Evolutionary conservation across 2,888 invertebrate genomes (phyloP).

Genomic region (Corbicula japonica): DNA sequence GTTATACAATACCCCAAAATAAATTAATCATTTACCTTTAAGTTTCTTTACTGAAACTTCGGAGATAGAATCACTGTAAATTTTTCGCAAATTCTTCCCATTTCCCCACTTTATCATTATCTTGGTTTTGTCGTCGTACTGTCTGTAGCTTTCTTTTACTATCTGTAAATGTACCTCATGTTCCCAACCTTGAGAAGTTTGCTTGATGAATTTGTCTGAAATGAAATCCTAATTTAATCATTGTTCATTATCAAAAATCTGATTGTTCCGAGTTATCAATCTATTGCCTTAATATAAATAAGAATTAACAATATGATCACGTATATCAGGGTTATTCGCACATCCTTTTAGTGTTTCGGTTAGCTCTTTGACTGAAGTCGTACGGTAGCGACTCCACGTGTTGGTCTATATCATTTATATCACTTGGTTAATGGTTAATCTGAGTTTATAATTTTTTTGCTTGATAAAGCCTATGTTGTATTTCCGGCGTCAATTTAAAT

Average conservation of each 20-base stretch:
- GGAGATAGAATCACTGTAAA: not conserved
- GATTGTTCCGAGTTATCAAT: not conserved
- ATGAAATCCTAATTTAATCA: not conserved
- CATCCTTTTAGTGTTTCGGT: not conserved
- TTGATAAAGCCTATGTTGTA: no score
- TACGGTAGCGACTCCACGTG: not conserved
- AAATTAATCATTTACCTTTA: constrained; percentile 34
- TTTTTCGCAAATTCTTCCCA: not conserved
- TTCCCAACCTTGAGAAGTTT: constrained; percentile 43
- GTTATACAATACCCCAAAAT: no score
- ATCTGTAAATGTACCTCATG: constrained; percentile 23
- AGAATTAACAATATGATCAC: not conserved
- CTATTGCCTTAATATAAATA: no score
- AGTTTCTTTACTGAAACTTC: constrained; percentile 25
- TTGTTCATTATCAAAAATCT: not conserved
- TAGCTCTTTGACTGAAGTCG: not conserved
- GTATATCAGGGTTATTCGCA: not conserved
- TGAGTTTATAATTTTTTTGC: no score
- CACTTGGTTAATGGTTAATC: no score
- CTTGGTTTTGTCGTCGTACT: not conserved
- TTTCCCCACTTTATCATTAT: constrained; percentile 21
- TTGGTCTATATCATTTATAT: not conserved
- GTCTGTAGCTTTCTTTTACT: not conserved
- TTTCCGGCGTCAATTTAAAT: no score
- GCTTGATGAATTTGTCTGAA: constrained; percentile 25